These are phyloP conservation scores for Flexamia atlantica DNA, from an alignment of 2,888 invertebrate genomes.

Conservation along the genomic window DNA sequence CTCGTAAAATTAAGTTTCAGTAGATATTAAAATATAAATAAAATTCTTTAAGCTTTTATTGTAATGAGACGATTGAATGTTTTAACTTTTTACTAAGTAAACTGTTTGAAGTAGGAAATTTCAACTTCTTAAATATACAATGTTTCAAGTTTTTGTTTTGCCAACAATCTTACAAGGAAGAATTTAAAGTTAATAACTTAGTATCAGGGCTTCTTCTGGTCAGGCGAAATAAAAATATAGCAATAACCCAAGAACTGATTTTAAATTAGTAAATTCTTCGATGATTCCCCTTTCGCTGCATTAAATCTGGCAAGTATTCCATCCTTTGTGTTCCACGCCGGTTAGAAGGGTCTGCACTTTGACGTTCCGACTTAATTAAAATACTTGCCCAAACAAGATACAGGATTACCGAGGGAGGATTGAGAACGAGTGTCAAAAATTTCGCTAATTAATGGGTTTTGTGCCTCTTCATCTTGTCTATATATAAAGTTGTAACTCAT, in stretches of 20 bases:
- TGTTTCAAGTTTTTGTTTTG: too few species aligned
- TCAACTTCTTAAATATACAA: too few species aligned
- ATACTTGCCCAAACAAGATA: constrained; percentile 63
- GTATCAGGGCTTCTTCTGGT: too few species aligned
- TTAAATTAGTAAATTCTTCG: constrained; percentile 14
- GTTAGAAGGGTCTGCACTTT: constrained; percentile 21
- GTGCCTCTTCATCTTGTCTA: background rate
- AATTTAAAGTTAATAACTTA: too few species aligned
- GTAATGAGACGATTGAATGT: too few species aligned
- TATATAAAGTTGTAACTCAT: background rate
- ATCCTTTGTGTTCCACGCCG: constrained; percentile 31
- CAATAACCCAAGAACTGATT: background rate
- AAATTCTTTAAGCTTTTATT: too few species aligned
- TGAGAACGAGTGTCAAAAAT: constrained; percentile 22
- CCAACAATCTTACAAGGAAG: too few species aligned
- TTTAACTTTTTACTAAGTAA: too few species aligned
- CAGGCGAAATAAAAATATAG: too few species aligned
- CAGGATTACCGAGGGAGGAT: constrained; percentile 31
- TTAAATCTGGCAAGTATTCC: constrained; percentile 34
- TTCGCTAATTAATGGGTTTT: constrained; percentile 36
- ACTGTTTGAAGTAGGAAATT: too few species aligned
- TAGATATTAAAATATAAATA: too few species aligned
- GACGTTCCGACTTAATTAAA: constrained; percentile 47
- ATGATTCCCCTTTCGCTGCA: background rate
- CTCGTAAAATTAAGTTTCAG: too few species aligned